phyloP scores from a whole-genome alignment of 2,888 invertebrate species.

The Norana najaformis region DNA sequence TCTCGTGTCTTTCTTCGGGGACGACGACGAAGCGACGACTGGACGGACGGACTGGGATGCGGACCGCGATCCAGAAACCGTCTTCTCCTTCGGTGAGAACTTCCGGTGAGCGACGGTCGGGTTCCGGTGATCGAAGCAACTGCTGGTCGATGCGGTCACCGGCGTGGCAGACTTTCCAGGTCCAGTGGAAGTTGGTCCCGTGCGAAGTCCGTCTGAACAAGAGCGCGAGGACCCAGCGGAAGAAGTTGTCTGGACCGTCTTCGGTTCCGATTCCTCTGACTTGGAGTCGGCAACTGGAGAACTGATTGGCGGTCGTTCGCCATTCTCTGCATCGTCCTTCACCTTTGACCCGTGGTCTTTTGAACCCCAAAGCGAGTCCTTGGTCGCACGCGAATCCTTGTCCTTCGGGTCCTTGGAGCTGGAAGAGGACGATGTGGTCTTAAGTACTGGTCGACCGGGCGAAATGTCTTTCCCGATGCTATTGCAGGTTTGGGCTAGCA shows the following conservation, averaged over 20 bases:
- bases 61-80: not conserved
- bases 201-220: not conserved
- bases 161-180: not conserved
- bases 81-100: slow-evolving; percentile 8
- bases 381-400: not conserved
- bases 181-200: not conserved
- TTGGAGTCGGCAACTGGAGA: not conserved
- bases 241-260: not conserved
- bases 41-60: not conserved
- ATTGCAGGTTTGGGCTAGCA: slow-evolving; percentile 93
- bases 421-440: not conserved
- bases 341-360: not conserved
- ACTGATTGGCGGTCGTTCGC: not conserved
- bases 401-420: not conserved
- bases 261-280: not conserved
- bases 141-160: not conserved
- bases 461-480: slow-evolving; percentile 80
- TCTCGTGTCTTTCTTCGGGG: not conserved
- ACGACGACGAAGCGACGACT: not conserved
- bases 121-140: not conserved
- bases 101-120: not conserved
- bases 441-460: not conserved
- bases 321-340: not conserved
- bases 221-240: not conserved
- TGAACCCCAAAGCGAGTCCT: not conserved